Conservation (phyloP, 1,140 invertebrate species). For the Helicoverpa armigera region DNA sequence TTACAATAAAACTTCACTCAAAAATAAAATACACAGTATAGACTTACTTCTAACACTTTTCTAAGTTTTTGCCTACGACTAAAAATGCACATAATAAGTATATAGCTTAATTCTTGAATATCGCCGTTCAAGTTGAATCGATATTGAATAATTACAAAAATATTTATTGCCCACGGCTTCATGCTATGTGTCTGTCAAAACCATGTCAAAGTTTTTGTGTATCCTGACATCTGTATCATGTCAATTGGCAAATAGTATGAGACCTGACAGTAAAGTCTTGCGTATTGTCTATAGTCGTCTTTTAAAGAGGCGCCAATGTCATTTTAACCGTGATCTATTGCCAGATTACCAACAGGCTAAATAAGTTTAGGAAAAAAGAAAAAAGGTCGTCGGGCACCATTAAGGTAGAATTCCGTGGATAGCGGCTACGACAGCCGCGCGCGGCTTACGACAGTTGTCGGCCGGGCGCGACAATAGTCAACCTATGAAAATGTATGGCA, state of each 20-base stretch:
- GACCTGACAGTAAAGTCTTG: too few species aligned
- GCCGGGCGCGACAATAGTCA: too few species aligned
- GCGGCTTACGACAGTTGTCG: too few species aligned
- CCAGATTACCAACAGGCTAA: too few species aligned
- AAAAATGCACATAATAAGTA: conserved; percentile 20
- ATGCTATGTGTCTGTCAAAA: conserved; percentile 23
- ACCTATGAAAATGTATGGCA: too few species aligned
- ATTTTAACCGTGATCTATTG: too few species aligned
- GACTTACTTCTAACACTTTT: background rate
- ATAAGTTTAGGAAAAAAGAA: too few species aligned
- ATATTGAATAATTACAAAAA: conserved; percentile 6
- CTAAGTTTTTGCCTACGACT: conserved; percentile 32
- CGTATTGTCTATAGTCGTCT: too few species aligned
- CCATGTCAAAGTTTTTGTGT: conserved; percentile 1
- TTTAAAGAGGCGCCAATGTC: too few species aligned
- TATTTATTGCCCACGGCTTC: conserved; percentile 1
- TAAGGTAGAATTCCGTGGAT: too few species aligned
- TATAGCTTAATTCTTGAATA: background rate
- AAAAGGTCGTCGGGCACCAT: too few species aligned
- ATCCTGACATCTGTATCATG: background rate
- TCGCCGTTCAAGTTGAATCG: background rate
- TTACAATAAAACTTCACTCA: background rate
- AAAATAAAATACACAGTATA: background rate
- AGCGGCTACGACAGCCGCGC: too few species aligned
- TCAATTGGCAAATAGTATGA: background rate